Conservation (phyloP, 1,140 invertebrate species). For the Bursaphelenchus mucronatus region DNA sequence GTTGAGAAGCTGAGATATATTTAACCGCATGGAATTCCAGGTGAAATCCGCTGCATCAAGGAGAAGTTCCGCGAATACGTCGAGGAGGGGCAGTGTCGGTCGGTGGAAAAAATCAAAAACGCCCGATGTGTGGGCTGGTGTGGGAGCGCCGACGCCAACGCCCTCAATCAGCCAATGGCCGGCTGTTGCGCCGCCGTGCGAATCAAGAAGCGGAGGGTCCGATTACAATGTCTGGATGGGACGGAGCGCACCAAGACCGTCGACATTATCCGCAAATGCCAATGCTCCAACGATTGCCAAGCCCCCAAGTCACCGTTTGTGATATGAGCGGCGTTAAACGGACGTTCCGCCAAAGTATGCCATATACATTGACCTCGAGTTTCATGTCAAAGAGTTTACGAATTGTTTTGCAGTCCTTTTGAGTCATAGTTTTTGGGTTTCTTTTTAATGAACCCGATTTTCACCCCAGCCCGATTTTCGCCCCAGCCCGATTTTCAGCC, state of each 20-base stretch:
- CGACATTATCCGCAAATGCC: constrained; percentile 86
- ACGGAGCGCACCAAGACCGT: constrained; percentile 88
- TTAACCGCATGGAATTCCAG: too few species aligned
- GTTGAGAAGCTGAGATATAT: neutral
- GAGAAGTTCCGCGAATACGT: constrained; percentile 82
- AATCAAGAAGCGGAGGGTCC: constrained; percentile 51
- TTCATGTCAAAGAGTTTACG: too few species aligned
- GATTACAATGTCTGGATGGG: constrained; percentile 76
- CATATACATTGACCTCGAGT: too few species aligned
- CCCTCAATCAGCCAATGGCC: neutral
- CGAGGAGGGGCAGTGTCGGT: constrained; percentile 80
- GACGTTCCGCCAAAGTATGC: too few species aligned
- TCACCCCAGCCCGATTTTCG: too few species aligned
- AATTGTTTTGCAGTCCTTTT: too few species aligned
- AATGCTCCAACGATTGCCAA: constrained; percentile 54
- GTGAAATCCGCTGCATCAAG: constrained; percentile 77
- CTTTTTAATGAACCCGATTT: too few species aligned
- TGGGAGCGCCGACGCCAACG: constrained; percentile 39
- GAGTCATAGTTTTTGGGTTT: too few species aligned
- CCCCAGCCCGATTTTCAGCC: too few species aligned
- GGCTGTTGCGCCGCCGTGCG: constrained; percentile 49
- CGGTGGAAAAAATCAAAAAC: constrained; percentile 79
- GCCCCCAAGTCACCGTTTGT: too few species aligned
- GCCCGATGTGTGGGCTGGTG: constrained; percentile 75
- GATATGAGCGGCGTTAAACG: too few species aligned